Conservation (phyloP, 64 coral and sea anemone species). For the Porites australiensis region DNA sequence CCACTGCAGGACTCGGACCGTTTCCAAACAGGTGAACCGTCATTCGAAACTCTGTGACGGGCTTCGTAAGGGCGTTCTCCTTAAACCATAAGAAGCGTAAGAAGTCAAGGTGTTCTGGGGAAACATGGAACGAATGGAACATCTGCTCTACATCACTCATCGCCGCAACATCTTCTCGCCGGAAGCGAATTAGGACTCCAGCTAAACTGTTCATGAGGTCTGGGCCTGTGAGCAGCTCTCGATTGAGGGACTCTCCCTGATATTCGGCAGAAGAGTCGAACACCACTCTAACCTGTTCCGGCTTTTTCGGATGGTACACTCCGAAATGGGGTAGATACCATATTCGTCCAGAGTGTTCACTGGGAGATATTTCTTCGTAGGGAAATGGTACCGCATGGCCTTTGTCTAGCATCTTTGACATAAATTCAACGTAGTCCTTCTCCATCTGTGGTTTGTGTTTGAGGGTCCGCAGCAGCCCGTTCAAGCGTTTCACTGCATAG, state of each 20-base stretch:
- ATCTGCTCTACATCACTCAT: slow-evolving; percentile 38
- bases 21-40: slow-evolving; percentile 20
- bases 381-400: slow-evolving; percentile 21
- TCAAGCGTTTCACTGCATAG: background rate
- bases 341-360: background rate
- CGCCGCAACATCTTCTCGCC: background rate
- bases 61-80: background rate
- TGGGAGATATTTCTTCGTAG: background rate
- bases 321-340: slow-evolving; percentile 49
- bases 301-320: slow-evolving; percentile 33
- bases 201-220: slow-evolving; percentile 26
- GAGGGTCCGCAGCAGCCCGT: background rate
- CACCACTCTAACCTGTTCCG: no score
- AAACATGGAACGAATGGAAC: background rate
- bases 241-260: slow-evolving; percentile 31
- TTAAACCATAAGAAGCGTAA: slow-evolving; percentile 11
- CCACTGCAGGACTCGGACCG: background rate
- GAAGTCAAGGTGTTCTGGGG: slow-evolving; percentile 3
- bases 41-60: background rate
- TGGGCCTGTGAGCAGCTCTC: slow-evolving; percentile 33
- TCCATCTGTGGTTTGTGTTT: slow-evolving; percentile 28
- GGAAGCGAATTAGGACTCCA: background rate
- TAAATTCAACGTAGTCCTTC: slow-evolving; percentile 37
- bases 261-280: slow-evolving; percentile 40
- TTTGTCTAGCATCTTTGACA: slow-evolving; percentile 37